These are phyloP conservation scores for Hippolais icterina DNA, from an alignment of 2,113 vertebrate genomes.

Conservation along the genomic window DNA sequence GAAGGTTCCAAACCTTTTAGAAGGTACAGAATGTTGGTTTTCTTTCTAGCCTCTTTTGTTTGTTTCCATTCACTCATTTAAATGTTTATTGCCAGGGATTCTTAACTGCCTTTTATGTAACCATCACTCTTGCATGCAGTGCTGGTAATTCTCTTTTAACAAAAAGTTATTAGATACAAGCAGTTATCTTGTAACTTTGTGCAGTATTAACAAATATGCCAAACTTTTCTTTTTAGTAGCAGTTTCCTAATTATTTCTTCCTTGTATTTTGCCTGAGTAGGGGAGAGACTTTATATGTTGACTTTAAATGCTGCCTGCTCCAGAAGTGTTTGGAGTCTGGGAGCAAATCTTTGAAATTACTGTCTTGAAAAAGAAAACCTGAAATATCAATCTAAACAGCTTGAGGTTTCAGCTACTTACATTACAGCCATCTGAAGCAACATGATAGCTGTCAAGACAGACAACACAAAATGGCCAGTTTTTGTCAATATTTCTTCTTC, in stretches of 20 bases:
- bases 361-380: neutral
- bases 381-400: neutral
- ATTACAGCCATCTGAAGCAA: neutral
- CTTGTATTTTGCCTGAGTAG: neutral
- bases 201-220: neutral
- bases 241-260: neutral
- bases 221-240: neutral
- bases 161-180: neutral
- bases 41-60: neutral
- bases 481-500: neutral
- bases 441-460: neutral
- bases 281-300: neutral
- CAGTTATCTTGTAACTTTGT: neutral
- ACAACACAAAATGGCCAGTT: neutral
- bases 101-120: neutral
- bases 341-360: neutral
- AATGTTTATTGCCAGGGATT: neutral
- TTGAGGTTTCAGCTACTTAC: neutral
- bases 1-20: neutral
- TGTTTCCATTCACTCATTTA: neutral
- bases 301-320: neutral
- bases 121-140: neutral
- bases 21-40: neutral
- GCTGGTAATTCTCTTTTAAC: neutral
- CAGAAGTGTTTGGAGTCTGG: fast-evolving